These are phyloP conservation scores for Galeopsomyia nigrocyanea DNA, from an alignment of 2,888 invertebrate species.

Conservation along the genomic window DNA sequence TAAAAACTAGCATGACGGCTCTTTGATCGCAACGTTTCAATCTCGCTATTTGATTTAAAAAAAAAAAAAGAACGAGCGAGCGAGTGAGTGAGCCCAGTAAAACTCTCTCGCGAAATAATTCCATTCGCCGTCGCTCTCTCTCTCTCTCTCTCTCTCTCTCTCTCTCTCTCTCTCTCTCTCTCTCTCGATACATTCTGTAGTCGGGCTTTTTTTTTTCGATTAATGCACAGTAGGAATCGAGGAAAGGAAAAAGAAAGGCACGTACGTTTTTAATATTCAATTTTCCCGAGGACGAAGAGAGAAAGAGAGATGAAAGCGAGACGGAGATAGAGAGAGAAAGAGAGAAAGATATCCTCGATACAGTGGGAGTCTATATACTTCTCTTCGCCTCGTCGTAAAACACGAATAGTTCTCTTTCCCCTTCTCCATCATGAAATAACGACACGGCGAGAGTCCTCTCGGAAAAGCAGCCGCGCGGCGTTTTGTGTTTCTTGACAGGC, in stretches of 20 bases:
- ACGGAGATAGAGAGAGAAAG: background rate
- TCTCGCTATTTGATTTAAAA: too few species aligned
- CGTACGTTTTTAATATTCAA: conserved; percentile 42
- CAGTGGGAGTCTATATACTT: conserved; percentile 14
- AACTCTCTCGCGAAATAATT: too few species aligned
- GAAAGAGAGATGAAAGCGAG: conserved; percentile 39
- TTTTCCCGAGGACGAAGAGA: conserved; percentile 29
- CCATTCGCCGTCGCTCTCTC: too few species aligned
- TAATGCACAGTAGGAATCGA: conserved; percentile 15
- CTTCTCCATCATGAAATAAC: conserved; percentile 7
- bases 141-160: too few species aligned
- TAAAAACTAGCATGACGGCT: too few species aligned
- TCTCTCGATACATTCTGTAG: background rate
- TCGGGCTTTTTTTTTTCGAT: conserved; percentile 29
- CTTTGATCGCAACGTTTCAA: too few species aligned
- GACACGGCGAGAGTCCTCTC: conserved; percentile 6
- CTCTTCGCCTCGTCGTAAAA: background rate
- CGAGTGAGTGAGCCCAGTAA: too few species aligned
- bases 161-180: too few species aligned
- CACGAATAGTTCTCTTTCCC: background rate
- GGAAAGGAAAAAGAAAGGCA: too few species aligned
- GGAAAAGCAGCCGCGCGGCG: conserved; percentile 24
- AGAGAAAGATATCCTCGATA: conserved; percentile 29
- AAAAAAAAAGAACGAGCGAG: too few species aligned
- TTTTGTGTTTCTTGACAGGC: conserved; percentile 46